phyloP scores from a whole-genome alignment of 92 coral and sea anemone genomes.

The Pocillopora grandis region DNA sequence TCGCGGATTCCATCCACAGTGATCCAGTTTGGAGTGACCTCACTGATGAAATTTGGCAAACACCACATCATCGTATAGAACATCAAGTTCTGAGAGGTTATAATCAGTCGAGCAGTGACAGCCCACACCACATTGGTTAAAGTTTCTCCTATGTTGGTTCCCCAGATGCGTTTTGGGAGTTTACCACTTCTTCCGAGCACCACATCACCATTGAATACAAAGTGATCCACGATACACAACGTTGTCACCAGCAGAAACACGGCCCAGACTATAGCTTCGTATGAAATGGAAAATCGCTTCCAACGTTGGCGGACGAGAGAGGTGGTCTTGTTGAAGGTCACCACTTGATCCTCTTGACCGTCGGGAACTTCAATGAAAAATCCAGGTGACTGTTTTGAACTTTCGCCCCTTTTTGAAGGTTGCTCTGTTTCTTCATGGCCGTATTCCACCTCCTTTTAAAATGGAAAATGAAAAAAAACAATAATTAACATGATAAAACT shows the following conservation, averaged over 20 bases:
- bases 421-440: not conserved
- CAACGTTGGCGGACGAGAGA: not conserved
- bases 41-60: conserved; percentile 57
- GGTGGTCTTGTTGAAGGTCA: not conserved
- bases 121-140: conserved; percentile 68
- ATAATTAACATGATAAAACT: too few species aligned
- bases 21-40: conserved; percentile 53
- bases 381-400: not conserved
- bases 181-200: conserved; percentile 54
- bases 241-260: conserved; percentile 35
- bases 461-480: not conserved
- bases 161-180: conserved; percentile 53
- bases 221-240: conserved; percentile 49
- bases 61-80: conserved; percentile 65
- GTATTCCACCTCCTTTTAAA: not conserved
- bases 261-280: conserved; percentile 53
- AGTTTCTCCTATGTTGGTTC: conserved; percentile 58
- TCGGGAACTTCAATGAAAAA: conserved; percentile 30
- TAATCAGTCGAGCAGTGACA: conserved; percentile 58
- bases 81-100: conserved; percentile 63
- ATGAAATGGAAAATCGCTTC: conserved; percentile 46
- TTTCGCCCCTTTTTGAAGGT: not conserved
- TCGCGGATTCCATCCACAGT: conserved; percentile 54
- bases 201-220: conserved; percentile 46
- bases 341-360: not conserved